Evolutionary conservation across 2,888 invertebrate species (phyloP), one percentile per base, ranked within the genome.

Genomic region (Seira musarum): DNA sequence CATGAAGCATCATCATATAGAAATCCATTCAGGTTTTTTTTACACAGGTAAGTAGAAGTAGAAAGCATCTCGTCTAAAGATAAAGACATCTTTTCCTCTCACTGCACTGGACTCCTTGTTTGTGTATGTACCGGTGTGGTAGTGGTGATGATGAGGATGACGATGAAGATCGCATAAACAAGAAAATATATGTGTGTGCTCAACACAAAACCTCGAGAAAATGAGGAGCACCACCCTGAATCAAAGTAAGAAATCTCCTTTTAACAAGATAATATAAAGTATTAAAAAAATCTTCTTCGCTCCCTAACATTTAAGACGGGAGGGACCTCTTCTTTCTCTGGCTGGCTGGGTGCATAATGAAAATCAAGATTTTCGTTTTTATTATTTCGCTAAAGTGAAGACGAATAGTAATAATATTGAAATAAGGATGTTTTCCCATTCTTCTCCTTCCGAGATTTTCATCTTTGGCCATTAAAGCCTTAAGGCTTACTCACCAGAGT

Each of bases 201-300:
- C 30, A 30, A 30, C 30, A 30, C 30, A 30, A 30, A 30, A 30
- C 61, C 22, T 61, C 61, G 57, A 67, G 64, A 66, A 78, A 53
- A 80, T 63, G 68, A 80, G 74, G 70, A 80, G 73, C 80, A 74
- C 80, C 80, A 80, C 80, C 80, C 80, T 74, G 80, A 74, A 73
- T 74, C 74, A 68, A 53, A 74, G 57, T 73, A 72, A 61, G 65
- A 80, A 80, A 73, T 80, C 69, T 73, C 57, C 61, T 74, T 65
- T 73, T 80, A 80, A 80, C 80, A 80, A 80, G 80, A 80, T 80
- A 80, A 74, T 74, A 73, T 65, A 49, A 66, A 72, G 30, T 30
- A 53, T 53, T 49, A 73, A 53, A 72, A 22, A 66, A 60, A 5
- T 30, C 30, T 2, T 30, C 30, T 30, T 40, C 60, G 8, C 49